Base-by-base conservation (phyloP, 2,797 vertebrate species). In the Cossypha polioptera region DNA sequence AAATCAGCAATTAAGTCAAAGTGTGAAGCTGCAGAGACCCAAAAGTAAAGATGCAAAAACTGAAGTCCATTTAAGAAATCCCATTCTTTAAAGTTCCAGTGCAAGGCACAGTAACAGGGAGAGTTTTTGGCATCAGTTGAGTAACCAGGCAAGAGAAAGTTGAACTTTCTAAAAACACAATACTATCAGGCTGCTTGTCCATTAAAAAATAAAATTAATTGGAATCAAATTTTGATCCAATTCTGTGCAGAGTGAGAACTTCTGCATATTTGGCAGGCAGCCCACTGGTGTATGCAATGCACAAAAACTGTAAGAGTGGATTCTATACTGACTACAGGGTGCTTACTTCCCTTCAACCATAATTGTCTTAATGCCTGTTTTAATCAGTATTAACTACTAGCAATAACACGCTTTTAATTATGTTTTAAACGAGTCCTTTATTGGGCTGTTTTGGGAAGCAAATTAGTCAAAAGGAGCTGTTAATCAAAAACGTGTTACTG, bases 351-450 rank as follows among this genome's bases (percentile, higher is more conserved):
- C 96, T 98, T 98, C 98, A 98, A 98, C 76, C 69, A 96, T 98
- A 97, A 98, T 99, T 99, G 98, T 98, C 97, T 98, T 99, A 98
- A 98, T 98, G 98, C 92, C 98, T 95, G 97, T 98, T 98, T 98
- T 98, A 98, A 98, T 99, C 98, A 98, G 98, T 98, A 99, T 99
- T 99, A 99, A 99, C 98, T 97, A 98, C 98, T 93, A 98, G 98
- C 99, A 98, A 99, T 99, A 99, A 99, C 98, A 98, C 97, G 98
- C 98, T 98, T 99, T 99, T 99, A 99, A 99, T 99, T 99, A 99
- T 98, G 98, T 98, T 98, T 98, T 98, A 98, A 98, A 98, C 94
- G 97, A 98, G 98, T 97, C 98, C 97, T 98, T 98, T 98, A 98
- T 98, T 98, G 95, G 98, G 97, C 98, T 98, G 98, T 98, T 98